Percentiles rank a stretch among this genome's conserved stretches.
These are phyloP conservation scores for Pantherophis guttatus DNA, from an alignment of 2,113 vertebrate genomes.

Conservation along the genomic window DNA sequence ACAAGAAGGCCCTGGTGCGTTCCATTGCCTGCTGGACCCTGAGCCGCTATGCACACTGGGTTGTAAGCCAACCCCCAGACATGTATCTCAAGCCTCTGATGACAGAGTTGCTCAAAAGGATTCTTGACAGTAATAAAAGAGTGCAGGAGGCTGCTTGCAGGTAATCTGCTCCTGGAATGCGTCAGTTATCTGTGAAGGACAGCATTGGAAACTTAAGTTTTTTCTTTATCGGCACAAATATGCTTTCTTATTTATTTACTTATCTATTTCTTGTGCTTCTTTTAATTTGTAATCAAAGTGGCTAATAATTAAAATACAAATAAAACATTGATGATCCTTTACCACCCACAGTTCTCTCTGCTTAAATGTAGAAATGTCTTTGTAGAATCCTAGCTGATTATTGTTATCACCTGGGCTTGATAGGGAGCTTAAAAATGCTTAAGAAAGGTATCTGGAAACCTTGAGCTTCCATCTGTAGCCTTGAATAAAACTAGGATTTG, in stretches of 20 bases:
- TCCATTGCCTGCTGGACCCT: constrained; percentile 96
- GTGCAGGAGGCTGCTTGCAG: constrained; percentile 97
- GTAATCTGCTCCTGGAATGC: constrained; percentile 54
- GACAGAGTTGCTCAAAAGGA: constrained; percentile 91
- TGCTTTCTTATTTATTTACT: background rate
- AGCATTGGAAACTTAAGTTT: no score
- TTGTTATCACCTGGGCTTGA: background rate
- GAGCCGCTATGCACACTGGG: constrained; percentile 95
- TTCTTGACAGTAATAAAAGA: constrained; percentile 92
- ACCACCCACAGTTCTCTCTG: background rate
- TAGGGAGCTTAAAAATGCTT: background rate
- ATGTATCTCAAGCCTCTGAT: constrained; percentile 92
- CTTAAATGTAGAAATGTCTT: background rate
- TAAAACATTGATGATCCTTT: background rate
- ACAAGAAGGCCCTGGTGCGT: constrained; percentile 90
- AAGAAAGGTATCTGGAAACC: background rate
- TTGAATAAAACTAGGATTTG: background rate
- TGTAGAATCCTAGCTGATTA: background rate
- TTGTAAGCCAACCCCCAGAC: constrained; percentile 91
- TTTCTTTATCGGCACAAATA: background rate
- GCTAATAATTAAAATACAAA: background rate
- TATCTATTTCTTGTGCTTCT: background rate
- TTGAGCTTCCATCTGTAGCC: background rate
- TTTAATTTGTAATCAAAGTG: background rate
- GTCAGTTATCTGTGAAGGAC: background rate